Evolutionary conservation across 2,797 vertebrate genomes (phyloP), one percentile per base, ranked within the genome.

Genomic region (Sebastes cheni): DNA sequence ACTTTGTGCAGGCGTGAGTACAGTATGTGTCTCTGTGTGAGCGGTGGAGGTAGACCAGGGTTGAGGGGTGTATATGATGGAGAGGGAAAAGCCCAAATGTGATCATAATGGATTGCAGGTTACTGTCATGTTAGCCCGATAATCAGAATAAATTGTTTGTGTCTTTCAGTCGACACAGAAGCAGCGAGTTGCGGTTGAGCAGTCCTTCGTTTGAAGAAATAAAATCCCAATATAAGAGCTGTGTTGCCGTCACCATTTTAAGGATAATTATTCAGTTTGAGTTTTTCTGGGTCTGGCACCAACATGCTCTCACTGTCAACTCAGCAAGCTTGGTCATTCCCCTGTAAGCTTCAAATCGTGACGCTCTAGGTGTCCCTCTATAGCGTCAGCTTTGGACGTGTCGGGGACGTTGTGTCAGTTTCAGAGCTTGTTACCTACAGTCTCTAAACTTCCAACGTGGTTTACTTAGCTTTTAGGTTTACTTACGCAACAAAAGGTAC

Each of bases 1-100:
- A 67, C 20, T 64, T 22, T 29, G 52, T 77, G 66, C 73, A 75
- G 58, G 69, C 55, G 70, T 52, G 77, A n/a, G 61, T 30, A 1
- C 0, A 20, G 46, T 50, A 20, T 5, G 11, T 52, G 67, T 76
- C n/a, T 84, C 5, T 46, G 42, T 39, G 36, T 67, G 25, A 27
- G 42, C 39, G 9, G 34, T 14, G 25, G 30, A 22, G 16, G 27
- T 6, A 39, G 62, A 62, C n/a, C 2, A 8, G 29, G 2, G 7
- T 1, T 14, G 34, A 29, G 12, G 13, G 8, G 14, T 39, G 59
- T 6, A 4, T 11, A 2, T 23, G 13, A 36, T 1, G 3, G 11
- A n/a, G 4, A 34, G 12, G 56, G 7, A 12, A 16, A 27, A 27
- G 50, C 50, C 50, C 20, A 54, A 55, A 61, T 61, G 8, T 55